Base-by-base conservation (phyloP, 2,888 invertebrate genomes). In the Drosophila helvetica region DNA sequence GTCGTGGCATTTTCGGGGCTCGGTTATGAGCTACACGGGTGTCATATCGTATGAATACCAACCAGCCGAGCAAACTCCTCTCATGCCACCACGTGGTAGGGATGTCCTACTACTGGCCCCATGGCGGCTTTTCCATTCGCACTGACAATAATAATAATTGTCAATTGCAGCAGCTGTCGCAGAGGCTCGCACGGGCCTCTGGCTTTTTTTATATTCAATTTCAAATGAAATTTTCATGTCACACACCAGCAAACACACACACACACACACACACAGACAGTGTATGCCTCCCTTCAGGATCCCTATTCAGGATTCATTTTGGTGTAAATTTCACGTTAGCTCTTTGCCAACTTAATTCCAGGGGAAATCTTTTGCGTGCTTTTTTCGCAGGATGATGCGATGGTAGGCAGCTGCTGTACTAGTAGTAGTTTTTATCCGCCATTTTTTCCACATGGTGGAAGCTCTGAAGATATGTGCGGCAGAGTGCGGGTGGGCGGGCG, bases 81-180 rank as follows among this genome's bases (percentile, higher is more conserved):
- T n/a, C 30, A 27, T 25, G 53, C 53, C 27, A 12, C 54, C 30
- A 43, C 62, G 42, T 65, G 0, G 4, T 33, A 1, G 10, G 22
- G 22, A 4, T 22, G 0, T 15, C 15, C 38, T 6, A 6, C 15
- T 38, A 10, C 30, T 30, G 38, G 38, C 38, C 38, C 38, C n/a
- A 38, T n/a, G 38, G 38, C 47, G 69, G 63, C 71, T 69, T 77
- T 78, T 72, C 72, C 72, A 83, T 84, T 84, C 77, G 68, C 80
- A 80, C 80, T 82, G 86, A 85, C 85, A 86, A 86, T 85, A 85
- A 85, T 86, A 86, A 85, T 85, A 85, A 85, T 85, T 85, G 85
- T 85, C 85, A 85, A 86, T 85, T 86, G 85, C 85, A 85, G 86
- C 85, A 86, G 82, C 77, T 85, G 85, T 71, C 84, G 73, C 74